A percentile compares a stretch with the other conserved stretches of the same genome.
These are phyloP conservation scores for Glaucidium brasilianum DNA, from an alignment of 2,113 vertebrate genomes.

Conservation along the genomic window DNA sequence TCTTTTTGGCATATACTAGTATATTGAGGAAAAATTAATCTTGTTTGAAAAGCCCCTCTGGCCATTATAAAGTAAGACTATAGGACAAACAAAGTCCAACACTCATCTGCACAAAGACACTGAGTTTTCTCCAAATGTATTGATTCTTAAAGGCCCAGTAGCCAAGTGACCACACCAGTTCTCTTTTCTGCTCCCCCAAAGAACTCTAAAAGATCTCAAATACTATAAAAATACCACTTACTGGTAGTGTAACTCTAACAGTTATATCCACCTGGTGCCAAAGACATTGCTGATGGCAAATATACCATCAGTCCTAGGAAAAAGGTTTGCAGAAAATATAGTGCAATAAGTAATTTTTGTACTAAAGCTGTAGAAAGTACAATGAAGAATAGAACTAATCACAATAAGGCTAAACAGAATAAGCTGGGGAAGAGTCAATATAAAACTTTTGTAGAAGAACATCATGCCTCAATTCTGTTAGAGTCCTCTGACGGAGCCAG, in stretches of 20 bases:
- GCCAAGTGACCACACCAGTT: background rate
- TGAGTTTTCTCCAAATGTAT: background rate
- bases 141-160: background rate
- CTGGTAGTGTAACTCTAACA: background rate
- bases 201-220: background rate
- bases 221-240: background rate
- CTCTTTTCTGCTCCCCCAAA: background rate
- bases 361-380: background rate
- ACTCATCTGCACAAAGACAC: background rate
- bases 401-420: background rate
- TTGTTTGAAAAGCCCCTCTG: background rate
- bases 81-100: background rate
- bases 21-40: background rate
- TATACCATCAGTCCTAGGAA: background rate
- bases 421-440: background rate
- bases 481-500: background rate
- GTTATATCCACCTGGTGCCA: background rate
- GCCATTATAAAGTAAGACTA: background rate
- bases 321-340: background rate
- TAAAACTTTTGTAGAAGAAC: background rate
- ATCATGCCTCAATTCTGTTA: background rate
- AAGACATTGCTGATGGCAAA: background rate
- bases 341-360: background rate
- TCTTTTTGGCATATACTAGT: conserved; percentile 37
- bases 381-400: background rate